A percentile compares a stretch with the other conserved stretches of the same genome.
Evolutionary conservation across 2,888 invertebrate species (phyloP).

Genomic region (Gari tellinella): DNA sequence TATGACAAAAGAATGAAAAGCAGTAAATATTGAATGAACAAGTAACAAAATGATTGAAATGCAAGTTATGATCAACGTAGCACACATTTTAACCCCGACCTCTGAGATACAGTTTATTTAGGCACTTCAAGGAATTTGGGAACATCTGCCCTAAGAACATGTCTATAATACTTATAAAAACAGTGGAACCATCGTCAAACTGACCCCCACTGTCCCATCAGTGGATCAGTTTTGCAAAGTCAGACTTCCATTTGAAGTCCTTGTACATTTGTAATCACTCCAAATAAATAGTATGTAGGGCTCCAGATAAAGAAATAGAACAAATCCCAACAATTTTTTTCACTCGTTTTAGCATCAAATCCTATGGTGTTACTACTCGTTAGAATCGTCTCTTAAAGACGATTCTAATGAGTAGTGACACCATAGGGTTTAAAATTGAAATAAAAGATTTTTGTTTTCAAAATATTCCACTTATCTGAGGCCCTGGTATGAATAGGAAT

Average conservation of each 20-base stretch:
- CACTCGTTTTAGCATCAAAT: too few species aligned
- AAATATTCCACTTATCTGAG: too few species aligned
- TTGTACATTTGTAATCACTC: slow-evolving; percentile 6
- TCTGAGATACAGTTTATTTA: slow-evolving; percentile 13
- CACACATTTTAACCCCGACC: slow-evolving; percentile 36
- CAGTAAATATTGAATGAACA: slow-evolving; percentile 46
- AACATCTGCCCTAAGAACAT: slow-evolving; percentile 39
- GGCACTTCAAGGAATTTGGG: slow-evolving; percentile 32
- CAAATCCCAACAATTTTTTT: too few species aligned
- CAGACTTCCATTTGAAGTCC: too few species aligned
- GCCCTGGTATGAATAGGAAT: slow-evolving; percentile 52
- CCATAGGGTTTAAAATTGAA: too few species aligned
- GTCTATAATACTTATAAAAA: slow-evolving; percentile 21
- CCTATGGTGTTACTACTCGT: too few species aligned
- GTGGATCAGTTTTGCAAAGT: too few species aligned
- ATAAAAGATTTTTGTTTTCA: too few species aligned
- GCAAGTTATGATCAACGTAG: slow-evolving; percentile 30
- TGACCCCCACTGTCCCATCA: too few species aligned
- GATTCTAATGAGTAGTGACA: too few species aligned
- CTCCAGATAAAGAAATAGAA: too few species aligned
- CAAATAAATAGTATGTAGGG: slow-evolving; percentile 48
- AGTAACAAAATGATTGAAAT: slow-evolving; percentile 28
- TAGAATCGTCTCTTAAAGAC: too few species aligned
- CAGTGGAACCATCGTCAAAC: slow-evolving; percentile 10
- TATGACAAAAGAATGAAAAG: slow-evolving; percentile 47